These are phyloP conservation scores for Hydrolagus colliei DNA, from an alignment of 2,797 vertebrate species.

Conservation along the genomic window DNA sequence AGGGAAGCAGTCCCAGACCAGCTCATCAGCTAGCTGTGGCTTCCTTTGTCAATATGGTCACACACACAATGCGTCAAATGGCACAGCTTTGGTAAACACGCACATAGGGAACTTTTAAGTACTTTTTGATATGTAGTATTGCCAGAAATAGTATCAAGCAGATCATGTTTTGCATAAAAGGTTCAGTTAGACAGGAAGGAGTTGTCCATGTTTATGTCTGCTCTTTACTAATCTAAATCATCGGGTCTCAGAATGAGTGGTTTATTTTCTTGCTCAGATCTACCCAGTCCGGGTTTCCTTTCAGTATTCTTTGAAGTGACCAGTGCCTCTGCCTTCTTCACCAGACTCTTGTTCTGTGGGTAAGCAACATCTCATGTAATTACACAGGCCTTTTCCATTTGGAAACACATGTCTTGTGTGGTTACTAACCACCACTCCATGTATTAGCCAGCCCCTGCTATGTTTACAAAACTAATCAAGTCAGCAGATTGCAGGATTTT, in stretches of 20 bases:
- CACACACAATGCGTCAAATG: background rate
- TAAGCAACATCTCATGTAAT: constrained; percentile 43
- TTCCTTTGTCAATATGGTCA: background rate
- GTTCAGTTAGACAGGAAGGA: background rate
- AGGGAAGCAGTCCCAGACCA: background rate
- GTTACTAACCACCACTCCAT: constrained; percentile 35
- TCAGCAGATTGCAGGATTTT: constrained; percentile 38
- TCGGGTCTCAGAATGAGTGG: background rate
- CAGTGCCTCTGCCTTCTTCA: constrained; percentile 20
- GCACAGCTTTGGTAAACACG: background rate
- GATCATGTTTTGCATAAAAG: constrained; percentile 1
- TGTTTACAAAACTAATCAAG: constrained; percentile 46
- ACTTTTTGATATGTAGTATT: background rate
- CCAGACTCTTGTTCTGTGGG: constrained; percentile 38
- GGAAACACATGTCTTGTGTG: constrained; percentile 44
- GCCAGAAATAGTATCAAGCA: background rate
- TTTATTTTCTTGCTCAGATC: constrained; percentile 21
- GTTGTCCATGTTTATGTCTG: background rate
- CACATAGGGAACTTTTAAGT: background rate
- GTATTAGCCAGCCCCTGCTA: constrained; percentile 44
- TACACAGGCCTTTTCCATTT: constrained; percentile 43
- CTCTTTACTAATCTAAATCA: constrained; percentile 9
- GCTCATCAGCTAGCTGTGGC: background rate
- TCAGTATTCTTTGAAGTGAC: constrained; percentile 36
- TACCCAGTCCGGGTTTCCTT: constrained; percentile 40